Evolutionary conservation across 1,140 invertebrate species (phyloP), one percentile per base, ranked within the genome.

Genomic region (Macrobrachium rosenbergii): DNA sequence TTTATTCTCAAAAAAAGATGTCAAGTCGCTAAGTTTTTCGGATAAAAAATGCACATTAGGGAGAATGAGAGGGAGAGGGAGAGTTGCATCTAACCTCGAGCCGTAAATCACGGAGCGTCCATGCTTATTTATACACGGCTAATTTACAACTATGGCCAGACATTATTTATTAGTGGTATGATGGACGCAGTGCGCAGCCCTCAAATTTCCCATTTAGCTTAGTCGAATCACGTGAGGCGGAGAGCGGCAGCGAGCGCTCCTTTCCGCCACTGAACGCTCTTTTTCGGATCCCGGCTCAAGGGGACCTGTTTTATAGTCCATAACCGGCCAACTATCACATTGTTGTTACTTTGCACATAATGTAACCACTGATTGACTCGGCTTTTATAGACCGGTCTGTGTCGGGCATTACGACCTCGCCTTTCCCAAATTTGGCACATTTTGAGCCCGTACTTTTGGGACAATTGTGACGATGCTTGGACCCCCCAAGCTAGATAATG

Each of bases 301-400:
- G 69, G 84, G 84, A 80, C 43, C 77, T 87, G 78, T 87, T 87
- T 87, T 87, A 87, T 87, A 87, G 85, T 72, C 85, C 85, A 82
- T 87, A 87, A 87, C 78, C 67, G 78, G 45, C 67, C 85, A 87
- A 76, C 85, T 87, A 87, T 81, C 85, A 76, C 85, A 73, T 62
- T 82, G 85, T 87, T 82, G 78, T 87, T 87, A 87, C 85, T 87
- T 87, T 79, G 59, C 85, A 87, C 85, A 76, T 87, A 87, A 87
- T 87, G 85, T 81, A 64, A 63, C 78, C 85, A 52, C 85, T 87
- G 85, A 87, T 87, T 87, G 85, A 87, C 85, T 81, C 59, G 64
- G 59, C 73, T 64, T 69, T 87, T 83, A 83, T 82, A 78, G 63
- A 45, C 62, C 60, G 62, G 23, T 37, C 45, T 73, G 73, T 83